phyloP scores from a whole-genome alignment of 2,888 invertebrate species.

The Masnerella sp. region DNA sequence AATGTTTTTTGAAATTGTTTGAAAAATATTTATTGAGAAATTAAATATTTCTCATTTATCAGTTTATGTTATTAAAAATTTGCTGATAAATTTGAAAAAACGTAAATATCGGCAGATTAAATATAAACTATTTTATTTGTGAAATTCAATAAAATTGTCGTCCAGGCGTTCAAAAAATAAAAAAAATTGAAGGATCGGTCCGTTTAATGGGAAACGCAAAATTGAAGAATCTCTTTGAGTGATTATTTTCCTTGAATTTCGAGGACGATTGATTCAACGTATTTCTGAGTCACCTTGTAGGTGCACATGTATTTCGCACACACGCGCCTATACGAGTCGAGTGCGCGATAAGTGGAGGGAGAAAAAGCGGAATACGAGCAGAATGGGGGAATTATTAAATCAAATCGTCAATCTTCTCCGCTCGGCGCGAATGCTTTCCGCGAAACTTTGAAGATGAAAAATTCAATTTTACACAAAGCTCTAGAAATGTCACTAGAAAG shows the following conservation, averaged over 20 bases:
- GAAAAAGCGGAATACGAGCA: slow-evolving; percentile 25
- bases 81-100: too few relatives aligned
- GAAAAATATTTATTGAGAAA: too few relatives aligned
- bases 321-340: too few relatives aligned
- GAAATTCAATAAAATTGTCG: too few relatives aligned
- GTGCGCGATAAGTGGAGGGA: slow-evolving; percentile 25
- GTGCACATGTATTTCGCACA: slow-evolving; percentile 37
- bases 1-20: too few relatives aligned
- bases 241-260: slow-evolving; percentile 57
- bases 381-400: slow-evolving; percentile 57
- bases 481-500: slow-evolving; percentile 7
- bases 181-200: not conserved
- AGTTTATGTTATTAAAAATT: too few relatives aligned
- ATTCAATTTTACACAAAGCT: slow-evolving; percentile 36
- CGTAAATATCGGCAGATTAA: too few relatives aligned
- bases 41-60: too few relatives aligned
- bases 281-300: slow-evolving; percentile 58
- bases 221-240: slow-evolving; percentile 41
- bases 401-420: slow-evolving; percentile 57
- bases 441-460: slow-evolving; percentile 44
- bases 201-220: slow-evolving; percentile 31
- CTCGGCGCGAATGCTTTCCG: slow-evolving; percentile 41
- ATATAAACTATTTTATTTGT: too few relatives aligned
- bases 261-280: slow-evolving; percentile 57
- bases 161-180: too few relatives aligned